Percentiles rank a stretch among this genome's conserved stretches.
Evolutionary conservation across 2,797 vertebrate species (phyloP).

Genomic region (Argentina silus): DNA sequence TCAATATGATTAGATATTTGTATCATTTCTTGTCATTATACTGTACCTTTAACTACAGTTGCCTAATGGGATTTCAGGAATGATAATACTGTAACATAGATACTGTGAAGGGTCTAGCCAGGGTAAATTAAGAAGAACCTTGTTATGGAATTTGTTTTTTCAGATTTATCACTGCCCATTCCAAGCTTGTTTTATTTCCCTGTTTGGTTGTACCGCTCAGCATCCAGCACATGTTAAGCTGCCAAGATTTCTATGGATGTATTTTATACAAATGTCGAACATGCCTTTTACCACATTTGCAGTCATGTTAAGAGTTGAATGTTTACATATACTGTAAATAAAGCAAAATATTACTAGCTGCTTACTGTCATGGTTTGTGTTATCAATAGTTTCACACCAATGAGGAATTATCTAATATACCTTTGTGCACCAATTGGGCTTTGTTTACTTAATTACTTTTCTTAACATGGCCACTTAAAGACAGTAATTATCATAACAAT

Average conservation of each 20-base stretch:
- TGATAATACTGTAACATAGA: conserved; percentile 52
- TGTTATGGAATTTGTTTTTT: conserved; percentile 27
- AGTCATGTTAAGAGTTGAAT: conserved; percentile 76
- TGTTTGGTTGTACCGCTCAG: conserved; percentile 48
- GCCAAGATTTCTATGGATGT: conserved; percentile 64
- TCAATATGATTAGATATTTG: conserved; percentile 31
- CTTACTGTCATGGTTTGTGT: neutral
- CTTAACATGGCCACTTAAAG: conserved; percentile 1
- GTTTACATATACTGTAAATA: conserved; percentile 79
- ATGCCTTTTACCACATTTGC: conserved; percentile 77
- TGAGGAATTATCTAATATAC: neutral
- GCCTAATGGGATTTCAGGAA: conserved; percentile 44
- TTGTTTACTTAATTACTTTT: conserved; percentile 6
- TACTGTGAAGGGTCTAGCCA: conserved; percentile 64
- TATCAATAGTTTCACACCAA: neutral
- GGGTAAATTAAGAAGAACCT: conserved; percentile 72
- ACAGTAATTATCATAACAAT: conserved; percentile 4
- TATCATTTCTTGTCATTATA: conserved; percentile 30
- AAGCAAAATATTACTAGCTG: conserved; percentile 59
- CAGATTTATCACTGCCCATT: conserved; percentile 1
- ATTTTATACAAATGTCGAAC: conserved; percentile 77
- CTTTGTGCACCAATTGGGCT: conserved; percentile 1
- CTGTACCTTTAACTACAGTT: conserved; percentile 44
- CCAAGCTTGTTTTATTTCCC: conserved; percentile 15
- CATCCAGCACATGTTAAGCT: conserved; percentile 58